Evolutionary conservation across 2,888 invertebrate species (phyloP).

Genomic region (Drosophila pullipes): DNA sequence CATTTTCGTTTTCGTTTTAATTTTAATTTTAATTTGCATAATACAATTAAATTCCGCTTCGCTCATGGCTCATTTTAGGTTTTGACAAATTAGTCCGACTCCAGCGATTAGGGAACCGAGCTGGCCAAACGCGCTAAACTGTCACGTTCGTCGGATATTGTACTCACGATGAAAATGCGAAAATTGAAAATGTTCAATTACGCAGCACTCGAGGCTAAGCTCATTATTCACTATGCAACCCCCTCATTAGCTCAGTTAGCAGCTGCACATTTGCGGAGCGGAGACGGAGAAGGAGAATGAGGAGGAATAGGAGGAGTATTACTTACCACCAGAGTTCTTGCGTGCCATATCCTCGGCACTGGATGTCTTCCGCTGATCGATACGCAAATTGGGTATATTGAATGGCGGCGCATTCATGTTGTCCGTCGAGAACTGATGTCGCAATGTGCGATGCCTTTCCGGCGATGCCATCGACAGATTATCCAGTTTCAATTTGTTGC

Average conservation of each 20-base stretch:
- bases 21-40: constrained; percentile 63
- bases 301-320: background rate
- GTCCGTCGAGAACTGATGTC: constrained; percentile 94
- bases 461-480: constrained; percentile 91
- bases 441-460: constrained; percentile 90
- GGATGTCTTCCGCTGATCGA: constrained; percentile 94
- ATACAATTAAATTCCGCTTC: constrained; percentile 65
- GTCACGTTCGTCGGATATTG: constrained; percentile 67
- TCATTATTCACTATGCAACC: constrained; percentile 45
- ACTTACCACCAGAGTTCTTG: constrained; percentile 92
- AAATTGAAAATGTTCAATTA: constrained; percentile 57
- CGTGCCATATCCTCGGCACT: constrained; percentile 96
- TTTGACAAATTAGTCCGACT: constrained; percentile 53
- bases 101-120: constrained; percentile 31
- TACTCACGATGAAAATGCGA: constrained; percentile 3
- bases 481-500: constrained; percentile 95
- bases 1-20: constrained; percentile 41
- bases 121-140: constrained; percentile 36
- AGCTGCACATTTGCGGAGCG: background rate
- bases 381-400: constrained; percentile 94
- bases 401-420: constrained; percentile 94
- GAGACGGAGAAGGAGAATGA: background rate
- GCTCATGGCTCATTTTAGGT: constrained; percentile 46
- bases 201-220: constrained; percentile 44
- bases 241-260: background rate